These are phyloP conservation scores for Drosophila varians DNA, from an alignment of 1,140 invertebrate species.

Conservation along the genomic window DNA sequence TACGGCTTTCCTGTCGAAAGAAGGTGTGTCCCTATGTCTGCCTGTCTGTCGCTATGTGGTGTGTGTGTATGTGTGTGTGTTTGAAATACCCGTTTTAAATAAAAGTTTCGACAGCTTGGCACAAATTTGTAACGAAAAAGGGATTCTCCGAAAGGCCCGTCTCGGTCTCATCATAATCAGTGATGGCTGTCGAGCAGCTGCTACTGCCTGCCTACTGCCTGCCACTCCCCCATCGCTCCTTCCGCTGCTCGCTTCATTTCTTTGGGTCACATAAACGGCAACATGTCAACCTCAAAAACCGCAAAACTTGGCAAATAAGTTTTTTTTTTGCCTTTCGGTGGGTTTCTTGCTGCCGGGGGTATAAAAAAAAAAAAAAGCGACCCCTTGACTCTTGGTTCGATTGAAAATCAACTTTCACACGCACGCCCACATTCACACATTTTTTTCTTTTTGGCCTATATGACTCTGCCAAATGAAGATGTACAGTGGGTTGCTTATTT, in stretches of 20 bases:
- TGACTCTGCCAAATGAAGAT: constrained; percentile 60
- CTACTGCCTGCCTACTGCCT: constrained; percentile 27
- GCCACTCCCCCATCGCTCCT: neutral
- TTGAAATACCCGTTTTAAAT: constrained; percentile 48
- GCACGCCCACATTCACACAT: constrained; percentile 29
- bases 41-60: neutral
- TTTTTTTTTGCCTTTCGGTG: constrained; percentile 6
- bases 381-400: constrained; percentile 52
- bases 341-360: constrained; percentile 4
- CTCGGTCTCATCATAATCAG: constrained; percentile 72
- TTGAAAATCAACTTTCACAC: constrained; percentile 75
- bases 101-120: constrained; percentile 68
- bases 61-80: constrained; percentile 6
- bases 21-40: constrained; percentile 16
- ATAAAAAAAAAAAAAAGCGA: constrained; percentile 49
- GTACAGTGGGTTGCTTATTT: constrained; percentile 57
- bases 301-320: constrained; percentile 80
- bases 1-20: constrained; percentile 10
- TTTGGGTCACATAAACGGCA: constrained; percentile 78
- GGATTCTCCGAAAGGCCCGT: constrained; percentile 19
- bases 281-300: constrained; percentile 81
- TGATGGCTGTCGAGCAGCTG: constrained; percentile 65
- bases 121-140: constrained; percentile 64
- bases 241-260: constrained; percentile 50
- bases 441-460: constrained; percentile 35